Conservation (phyloP, 2,888 invertebrate genomes). For the Smittia aterrima region DNA sequence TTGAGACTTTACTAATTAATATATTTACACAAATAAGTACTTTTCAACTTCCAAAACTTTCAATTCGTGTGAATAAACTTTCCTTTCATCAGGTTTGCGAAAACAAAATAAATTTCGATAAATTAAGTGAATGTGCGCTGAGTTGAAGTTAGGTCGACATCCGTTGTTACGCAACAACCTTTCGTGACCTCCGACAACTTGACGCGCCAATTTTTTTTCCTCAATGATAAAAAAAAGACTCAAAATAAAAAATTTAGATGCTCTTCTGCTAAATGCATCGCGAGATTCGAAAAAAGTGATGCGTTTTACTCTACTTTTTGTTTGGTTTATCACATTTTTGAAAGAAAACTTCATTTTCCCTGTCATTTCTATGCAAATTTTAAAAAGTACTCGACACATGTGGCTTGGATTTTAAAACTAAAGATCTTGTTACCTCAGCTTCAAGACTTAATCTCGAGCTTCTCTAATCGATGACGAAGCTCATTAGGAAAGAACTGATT, state of each 20-base stretch:
- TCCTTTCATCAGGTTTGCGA: not conserved
- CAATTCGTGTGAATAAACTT: constrained; percentile 16
- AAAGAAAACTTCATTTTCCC: constrained; percentile 14
- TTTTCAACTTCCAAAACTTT: not conserved
- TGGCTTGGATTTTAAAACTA: not conserved
- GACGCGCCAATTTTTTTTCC: no score
- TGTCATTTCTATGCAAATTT: constrained; percentile 4
- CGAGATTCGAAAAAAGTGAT: constrained; percentile 3
- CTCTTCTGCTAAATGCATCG: constrained; percentile 15
- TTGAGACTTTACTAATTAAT: not conserved
- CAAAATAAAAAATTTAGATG: constrained; percentile 14
- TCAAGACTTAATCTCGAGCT: constrained; percentile 16
- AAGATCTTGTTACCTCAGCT: not conserved
- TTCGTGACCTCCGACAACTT: no score
- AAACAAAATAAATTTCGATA: not conserved
- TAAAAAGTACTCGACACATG: not conserved
- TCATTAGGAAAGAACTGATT: constrained; percentile 33
- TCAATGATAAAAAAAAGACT: not conserved
- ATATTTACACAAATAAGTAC: constrained; percentile 21
- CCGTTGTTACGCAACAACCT: not conserved
- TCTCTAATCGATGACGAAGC: constrained; percentile 26
- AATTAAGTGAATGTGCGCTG: not conserved
- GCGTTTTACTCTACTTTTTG: not conserved
- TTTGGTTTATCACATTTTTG: not conserved
- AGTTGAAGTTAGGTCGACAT: not conserved